Conservation (phyloP, 92 coral and sea anemone genomes). For the Galaxea fascicularis region DNA sequence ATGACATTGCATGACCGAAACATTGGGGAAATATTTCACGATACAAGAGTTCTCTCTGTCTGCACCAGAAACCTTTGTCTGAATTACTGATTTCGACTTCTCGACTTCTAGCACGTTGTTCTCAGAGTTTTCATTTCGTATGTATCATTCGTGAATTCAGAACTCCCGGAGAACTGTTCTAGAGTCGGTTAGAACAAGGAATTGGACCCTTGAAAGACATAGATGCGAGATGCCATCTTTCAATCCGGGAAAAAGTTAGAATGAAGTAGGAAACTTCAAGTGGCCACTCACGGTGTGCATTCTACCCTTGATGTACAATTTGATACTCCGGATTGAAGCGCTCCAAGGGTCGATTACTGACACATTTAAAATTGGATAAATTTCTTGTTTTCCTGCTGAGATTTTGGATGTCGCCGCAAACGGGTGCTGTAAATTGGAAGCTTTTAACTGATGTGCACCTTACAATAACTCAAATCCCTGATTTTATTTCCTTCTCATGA, state of each 20-base stretch:
- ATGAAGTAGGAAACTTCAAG: not conserved
- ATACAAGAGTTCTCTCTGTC: not conserved
- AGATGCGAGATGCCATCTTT: too few relatives aligned
- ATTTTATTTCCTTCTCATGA: not conserved
- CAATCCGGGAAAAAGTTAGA: not conserved
- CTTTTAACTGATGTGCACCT: not conserved
- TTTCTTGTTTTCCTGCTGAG: not conserved
- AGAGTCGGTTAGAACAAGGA: too few relatives aligned
- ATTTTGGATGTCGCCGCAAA: not conserved
- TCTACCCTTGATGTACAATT: not conserved
- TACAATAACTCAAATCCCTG: not conserved
- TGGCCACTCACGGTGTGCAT: not conserved
- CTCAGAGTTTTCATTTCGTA: too few relatives aligned
- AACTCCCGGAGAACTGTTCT: too few relatives aligned
- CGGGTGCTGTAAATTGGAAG: too few relatives aligned
- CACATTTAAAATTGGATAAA: not conserved
- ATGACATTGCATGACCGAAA: not conserved
- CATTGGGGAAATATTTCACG: not conserved
- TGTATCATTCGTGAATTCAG: too few relatives aligned
- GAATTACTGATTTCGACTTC: not conserved
- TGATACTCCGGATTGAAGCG: not conserved
- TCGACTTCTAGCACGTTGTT: too few relatives aligned
- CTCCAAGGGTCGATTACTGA: not conserved
- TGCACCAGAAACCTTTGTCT: not conserved
- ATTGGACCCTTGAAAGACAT: too few relatives aligned